phyloP scores from a whole-genome alignment of 2,113 vertebrate genomes.

The Australoheros scitulus region DNA sequence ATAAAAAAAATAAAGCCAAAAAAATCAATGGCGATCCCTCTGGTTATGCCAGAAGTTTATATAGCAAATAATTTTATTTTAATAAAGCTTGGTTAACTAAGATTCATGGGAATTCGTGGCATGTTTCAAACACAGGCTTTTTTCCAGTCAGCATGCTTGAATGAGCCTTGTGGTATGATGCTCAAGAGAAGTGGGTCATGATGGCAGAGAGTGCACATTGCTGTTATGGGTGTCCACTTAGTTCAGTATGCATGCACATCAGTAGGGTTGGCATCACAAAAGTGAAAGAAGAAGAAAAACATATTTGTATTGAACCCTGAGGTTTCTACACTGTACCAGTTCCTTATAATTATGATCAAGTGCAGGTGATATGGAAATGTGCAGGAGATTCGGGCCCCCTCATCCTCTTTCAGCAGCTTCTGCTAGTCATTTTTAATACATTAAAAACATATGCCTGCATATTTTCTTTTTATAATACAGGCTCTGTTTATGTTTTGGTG shows the following conservation, averaged over 20 bases:
- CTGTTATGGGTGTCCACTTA: constrained; percentile 55
- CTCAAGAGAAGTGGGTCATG: constrained; percentile 63
- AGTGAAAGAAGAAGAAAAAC: constrained; percentile 42
- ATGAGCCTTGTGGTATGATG: constrained; percentile 29
- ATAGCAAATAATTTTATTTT: constrained; percentile 24
- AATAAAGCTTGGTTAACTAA: constrained; percentile 14
- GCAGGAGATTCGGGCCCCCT: not conserved
- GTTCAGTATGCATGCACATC: constrained; percentile 35
- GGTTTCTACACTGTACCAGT: not conserved
- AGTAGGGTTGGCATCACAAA: constrained; percentile 31
- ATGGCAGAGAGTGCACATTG: constrained; percentile 45
- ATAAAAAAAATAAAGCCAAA: constrained; percentile 18
- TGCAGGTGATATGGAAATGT: constrained; percentile 36
- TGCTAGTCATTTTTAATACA: constrained; percentile 15
- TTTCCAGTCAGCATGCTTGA: not conserved
- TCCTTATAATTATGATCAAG: not conserved
- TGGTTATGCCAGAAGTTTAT: constrained; percentile 3
- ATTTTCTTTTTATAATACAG: constrained; percentile 8
- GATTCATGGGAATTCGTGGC: constrained; percentile 31
- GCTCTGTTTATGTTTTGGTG: constrained; percentile 31
- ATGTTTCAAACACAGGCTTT: not conserved
- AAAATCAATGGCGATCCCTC: constrained; percentile 39
- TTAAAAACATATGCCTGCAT: constrained; percentile 54
- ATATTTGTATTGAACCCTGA: not conserved
- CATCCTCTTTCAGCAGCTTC: constrained; percentile 3